A percentile compares a stretch with the other conserved stretches of the same genome.
phyloP scores from a whole-genome alignment of 1,140 invertebrate genomes.

The Drosophila pseudoobscura region DNA sequence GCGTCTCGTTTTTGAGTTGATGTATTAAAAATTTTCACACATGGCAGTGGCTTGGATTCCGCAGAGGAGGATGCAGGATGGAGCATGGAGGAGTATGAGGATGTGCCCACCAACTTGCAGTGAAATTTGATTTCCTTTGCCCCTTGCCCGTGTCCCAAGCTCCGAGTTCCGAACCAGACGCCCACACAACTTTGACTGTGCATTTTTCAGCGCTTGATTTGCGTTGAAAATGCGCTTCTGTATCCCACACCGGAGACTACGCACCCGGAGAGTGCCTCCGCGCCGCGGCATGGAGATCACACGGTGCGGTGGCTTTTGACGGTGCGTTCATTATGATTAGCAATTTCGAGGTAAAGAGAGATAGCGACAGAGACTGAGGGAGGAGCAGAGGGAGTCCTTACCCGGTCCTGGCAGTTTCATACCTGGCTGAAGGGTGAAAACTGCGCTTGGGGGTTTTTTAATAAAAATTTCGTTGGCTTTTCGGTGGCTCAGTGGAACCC shows the following conservation, averaged over 20 bases:
- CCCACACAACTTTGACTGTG: slow-evolving; percentile 49
- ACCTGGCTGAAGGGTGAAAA: not conserved
- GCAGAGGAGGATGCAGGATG: slow-evolving; percentile 10
- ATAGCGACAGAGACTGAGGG: not conserved
- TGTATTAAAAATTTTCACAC: slow-evolving; percentile 80
- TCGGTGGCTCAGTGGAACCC: slow-evolving; percentile 6
- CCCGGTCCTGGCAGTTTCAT: too few species aligned
- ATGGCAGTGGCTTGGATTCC: slow-evolving; percentile 63
- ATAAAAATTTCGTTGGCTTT: slow-evolving; percentile 56
- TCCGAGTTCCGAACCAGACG: not conserved
- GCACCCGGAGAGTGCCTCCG: not conserved
- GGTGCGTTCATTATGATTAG: slow-evolving; percentile 68
- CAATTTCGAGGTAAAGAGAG: slow-evolving; percentile 37
- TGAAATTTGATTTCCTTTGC: slow-evolving; percentile 71
- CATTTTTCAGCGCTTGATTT: slow-evolving; percentile 59
- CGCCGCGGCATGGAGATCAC: slow-evolving; percentile 8
- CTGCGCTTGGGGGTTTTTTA: slow-evolving; percentile 39
- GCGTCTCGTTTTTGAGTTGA: slow-evolving; percentile 72
- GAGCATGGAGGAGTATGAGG: too few species aligned
- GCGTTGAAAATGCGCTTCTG: slow-evolving; percentile 37
- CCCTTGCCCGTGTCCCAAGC: slow-evolving; percentile 4
- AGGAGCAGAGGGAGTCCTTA: not conserved
- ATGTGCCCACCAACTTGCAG: slow-evolving; percentile 13
- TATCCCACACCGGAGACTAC: not conserved
- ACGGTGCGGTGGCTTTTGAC: slow-evolving; percentile 37